These are phyloP conservation scores for Alloscopus bannaensis DNA, from an alignment of 2,888 invertebrate genomes.

Conservation along the genomic window DNA sequence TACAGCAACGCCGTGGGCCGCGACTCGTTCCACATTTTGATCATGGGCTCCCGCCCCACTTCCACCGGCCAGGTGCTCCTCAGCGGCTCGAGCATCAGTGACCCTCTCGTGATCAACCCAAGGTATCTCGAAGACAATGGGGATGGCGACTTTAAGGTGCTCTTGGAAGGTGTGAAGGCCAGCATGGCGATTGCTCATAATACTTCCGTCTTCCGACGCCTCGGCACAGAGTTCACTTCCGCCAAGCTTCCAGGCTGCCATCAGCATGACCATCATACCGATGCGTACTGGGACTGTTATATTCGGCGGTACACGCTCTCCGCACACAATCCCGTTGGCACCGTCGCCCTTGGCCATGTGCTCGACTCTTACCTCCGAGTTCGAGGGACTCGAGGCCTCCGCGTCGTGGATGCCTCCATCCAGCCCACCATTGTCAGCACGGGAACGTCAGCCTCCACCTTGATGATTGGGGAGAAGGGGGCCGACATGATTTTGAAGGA, in stretches of 20 bases:
- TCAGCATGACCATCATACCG: slow-evolving; percentile 40
- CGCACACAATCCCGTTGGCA: slow-evolving; percentile 61
- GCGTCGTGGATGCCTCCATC: slow-evolving; percentile 56
- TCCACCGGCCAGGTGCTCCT: slow-evolving; percentile 52
- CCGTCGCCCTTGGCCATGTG: slow-evolving; percentile 22
- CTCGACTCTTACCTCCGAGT: slow-evolving; percentile 49
- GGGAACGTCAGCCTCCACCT: slow-evolving; percentile 37
- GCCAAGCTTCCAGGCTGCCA: slow-evolving; percentile 62
- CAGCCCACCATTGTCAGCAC: slow-evolving; percentile 52
- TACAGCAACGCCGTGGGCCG: slow-evolving; percentile 45
- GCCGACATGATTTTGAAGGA: slow-evolving; percentile 55
- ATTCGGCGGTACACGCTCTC: slow-evolving; percentile 49
- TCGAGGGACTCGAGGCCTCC: slow-evolving; percentile 32
- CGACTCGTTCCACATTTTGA: slow-evolving; percentile 55
- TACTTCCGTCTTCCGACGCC: slow-evolving; percentile 25
- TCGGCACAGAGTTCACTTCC: slow-evolving; percentile 53
- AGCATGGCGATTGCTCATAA: slow-evolving; percentile 40
- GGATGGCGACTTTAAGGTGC: slow-evolving; percentile 33
- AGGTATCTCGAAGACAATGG: slow-evolving; percentile 49
- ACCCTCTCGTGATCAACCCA: slow-evolving; percentile 57
- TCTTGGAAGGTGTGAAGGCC: slow-evolving; percentile 55
- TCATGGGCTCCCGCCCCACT: slow-evolving; percentile 55
- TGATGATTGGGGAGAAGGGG: slow-evolving; percentile 66
- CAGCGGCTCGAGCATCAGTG: slow-evolving; percentile 32
- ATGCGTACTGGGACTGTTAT: slow-evolving; percentile 61